Evolutionary conservation across 2,113 vertebrate genomes (phyloP).

Genomic region (Gallinago media): DNA sequence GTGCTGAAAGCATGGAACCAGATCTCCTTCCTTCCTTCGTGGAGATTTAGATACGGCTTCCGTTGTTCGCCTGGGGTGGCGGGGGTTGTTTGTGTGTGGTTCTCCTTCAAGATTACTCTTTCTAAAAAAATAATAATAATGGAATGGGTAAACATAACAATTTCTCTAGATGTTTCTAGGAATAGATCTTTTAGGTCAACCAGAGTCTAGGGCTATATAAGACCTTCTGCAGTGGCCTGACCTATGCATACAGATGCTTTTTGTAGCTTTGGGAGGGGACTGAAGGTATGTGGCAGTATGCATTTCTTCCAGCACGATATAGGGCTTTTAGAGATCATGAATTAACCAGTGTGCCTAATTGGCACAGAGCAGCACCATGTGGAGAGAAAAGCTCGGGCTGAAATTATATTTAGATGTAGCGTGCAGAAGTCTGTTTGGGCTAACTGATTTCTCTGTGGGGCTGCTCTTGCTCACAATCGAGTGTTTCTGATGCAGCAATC

Average conservation of each 20-base stretch:
- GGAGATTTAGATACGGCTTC: slow-evolving; percentile 4
- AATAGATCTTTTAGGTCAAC: background rate
- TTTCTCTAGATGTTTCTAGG: slow-evolving; percentile 14
- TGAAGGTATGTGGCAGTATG: background rate
- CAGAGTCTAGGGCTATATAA: background rate
- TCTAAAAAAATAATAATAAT: background rate
- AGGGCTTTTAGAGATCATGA: background rate
- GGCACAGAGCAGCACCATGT: background rate
- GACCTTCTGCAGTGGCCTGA: background rate
- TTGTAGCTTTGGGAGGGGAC: background rate
- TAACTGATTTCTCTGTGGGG: background rate
- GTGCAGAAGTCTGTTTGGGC: background rate
- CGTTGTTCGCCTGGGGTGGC: background rate
- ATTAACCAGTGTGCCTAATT: background rate
- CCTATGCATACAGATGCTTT: background rate
- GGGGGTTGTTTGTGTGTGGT: background rate
- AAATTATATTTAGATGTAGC: background rate
- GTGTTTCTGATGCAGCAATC: background rate
- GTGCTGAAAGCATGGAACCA: slow-evolving; percentile 61
- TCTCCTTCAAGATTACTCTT: background rate
- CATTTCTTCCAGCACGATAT: background rate
- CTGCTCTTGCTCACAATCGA: background rate
- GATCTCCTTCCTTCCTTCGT: slow-evolving; percentile 48
- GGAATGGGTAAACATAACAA: background rate
- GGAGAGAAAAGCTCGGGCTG: background rate